Conservation (phyloP, 2,113 vertebrate species). For the Dascyllus trimaculatus region DNA sequence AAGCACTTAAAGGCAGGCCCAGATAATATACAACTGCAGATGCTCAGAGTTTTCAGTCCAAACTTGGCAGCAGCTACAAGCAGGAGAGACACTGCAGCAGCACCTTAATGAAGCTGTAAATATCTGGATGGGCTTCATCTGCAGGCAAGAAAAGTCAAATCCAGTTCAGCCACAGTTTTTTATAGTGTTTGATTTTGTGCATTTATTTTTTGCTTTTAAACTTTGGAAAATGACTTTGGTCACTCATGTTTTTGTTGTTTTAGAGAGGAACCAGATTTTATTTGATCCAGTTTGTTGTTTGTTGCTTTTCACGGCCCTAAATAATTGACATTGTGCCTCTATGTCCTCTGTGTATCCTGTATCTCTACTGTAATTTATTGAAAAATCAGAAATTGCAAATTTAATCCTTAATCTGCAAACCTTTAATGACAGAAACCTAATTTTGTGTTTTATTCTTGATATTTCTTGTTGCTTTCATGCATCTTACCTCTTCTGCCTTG, state of each 20-base stretch:
- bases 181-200: no score
- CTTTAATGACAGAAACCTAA: neutral
- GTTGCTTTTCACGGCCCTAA: no score
- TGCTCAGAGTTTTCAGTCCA: neutral
- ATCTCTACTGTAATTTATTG: no score
- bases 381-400: neutral
- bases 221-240: neutral
- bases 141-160: constrained; percentile 12
- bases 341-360: no score
- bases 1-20: neutral
- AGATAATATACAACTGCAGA: neutral
- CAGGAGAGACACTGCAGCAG: constrained; percentile 11
- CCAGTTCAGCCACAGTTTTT: neutral
- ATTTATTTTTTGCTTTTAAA: neutral
- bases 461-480: neutral
- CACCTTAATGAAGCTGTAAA: neutral
- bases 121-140: neutral
- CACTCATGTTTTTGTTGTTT: no score
- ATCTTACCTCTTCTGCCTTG: no score
- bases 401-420: neutral
- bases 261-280: neutral
- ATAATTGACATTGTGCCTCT: no score
- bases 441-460: neutral
- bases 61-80: neutral
- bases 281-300: no score